Percentiles rank a stretch among this genome's conserved stretches.
These are phyloP conservation scores for Bhutanitis thaidina DNA, from an alignment of 2,888 invertebrate genomes.

Conservation along the genomic window DNA sequence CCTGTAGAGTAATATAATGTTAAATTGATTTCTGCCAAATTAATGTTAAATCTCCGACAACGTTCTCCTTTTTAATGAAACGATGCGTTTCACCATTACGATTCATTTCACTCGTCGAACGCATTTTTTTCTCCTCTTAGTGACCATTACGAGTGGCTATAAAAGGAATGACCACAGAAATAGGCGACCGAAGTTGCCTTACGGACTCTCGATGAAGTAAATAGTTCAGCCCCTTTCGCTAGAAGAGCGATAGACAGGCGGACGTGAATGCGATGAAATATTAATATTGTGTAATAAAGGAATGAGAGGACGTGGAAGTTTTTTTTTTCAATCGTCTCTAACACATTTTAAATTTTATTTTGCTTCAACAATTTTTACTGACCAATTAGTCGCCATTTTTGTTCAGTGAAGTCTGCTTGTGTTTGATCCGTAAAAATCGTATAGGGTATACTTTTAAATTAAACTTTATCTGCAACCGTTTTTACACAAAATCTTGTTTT, in stretches of 20 bases:
- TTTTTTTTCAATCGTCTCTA: slow-evolving; percentile 19
- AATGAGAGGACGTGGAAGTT: slow-evolving; percentile 24
- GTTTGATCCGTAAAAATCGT: too few relatives aligned
- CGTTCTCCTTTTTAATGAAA: slow-evolving; percentile 50
- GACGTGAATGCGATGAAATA: slow-evolving; percentile 35
- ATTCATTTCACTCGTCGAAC: slow-evolving; percentile 43
- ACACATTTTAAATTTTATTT: neutral
- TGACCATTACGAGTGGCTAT: slow-evolving; percentile 53
- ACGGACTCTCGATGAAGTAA: slow-evolving; percentile 46
- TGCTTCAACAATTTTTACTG: too few relatives aligned
- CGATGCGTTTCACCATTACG: slow-evolving; percentile 47
- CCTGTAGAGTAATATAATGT: too few relatives aligned
- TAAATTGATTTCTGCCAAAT: too few relatives aligned
- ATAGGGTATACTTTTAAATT: too few relatives aligned
- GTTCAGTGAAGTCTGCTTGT: too few relatives aligned
- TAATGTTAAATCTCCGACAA: slow-evolving; percentile 24
- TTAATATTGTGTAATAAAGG: slow-evolving; percentile 32
- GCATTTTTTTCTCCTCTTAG: slow-evolving; percentile 48
- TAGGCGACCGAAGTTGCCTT: slow-evolving; percentile 49
- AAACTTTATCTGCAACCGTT: too few relatives aligned
- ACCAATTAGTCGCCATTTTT: too few relatives aligned
- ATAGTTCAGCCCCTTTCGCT: slow-evolving; percentile 32
- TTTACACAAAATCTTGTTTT: too few relatives aligned
- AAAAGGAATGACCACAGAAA: slow-evolving; percentile 54
- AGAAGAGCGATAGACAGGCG: slow-evolving; percentile 34